These are phyloP conservation scores for Cuniculus paca DNA, from an alignment of 2,797 vertebrate genomes.

Conservation along the genomic window DNA sequence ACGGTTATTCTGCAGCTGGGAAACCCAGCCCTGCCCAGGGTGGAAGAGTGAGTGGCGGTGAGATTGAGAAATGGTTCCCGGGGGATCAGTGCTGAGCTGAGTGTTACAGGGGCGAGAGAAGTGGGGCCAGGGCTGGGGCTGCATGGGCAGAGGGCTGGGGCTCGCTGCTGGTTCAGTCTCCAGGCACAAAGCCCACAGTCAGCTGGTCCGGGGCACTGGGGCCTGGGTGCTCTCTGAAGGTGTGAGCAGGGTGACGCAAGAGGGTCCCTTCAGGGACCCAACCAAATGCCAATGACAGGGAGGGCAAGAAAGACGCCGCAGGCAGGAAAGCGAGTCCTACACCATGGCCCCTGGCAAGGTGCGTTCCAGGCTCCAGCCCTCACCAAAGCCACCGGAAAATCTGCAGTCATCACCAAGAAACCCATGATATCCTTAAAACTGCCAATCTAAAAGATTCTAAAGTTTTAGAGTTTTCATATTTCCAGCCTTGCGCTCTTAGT, in stretches of 20 bases:
- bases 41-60: too few species aligned
- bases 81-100: background rate
- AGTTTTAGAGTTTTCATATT: background rate
- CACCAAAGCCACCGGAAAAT: background rate
- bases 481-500: background rate
- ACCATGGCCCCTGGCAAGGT: background rate
- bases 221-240: too few species aligned
- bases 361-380: background rate
- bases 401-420: background rate
- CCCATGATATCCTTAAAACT: background rate
- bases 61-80: background rate
- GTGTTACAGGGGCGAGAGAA: background rate
- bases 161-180: background rate
- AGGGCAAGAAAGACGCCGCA: background rate
- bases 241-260: background rate
- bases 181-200: background rate
- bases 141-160: background rate
- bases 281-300: rapidly evolving
- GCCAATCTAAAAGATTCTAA: background rate
- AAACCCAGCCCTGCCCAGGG: background rate
- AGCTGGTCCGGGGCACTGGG: rapidly evolving
- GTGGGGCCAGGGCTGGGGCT: background rate
- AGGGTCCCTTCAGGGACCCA: background rate
- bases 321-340: rapidly evolving
- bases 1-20: background rate